Percentiles rank a stretch among this genome's conserved stretches.
phyloP scores from a whole-genome alignment of 2,113 vertebrate genomes.

The Coregonus clupeaformis region DNA sequence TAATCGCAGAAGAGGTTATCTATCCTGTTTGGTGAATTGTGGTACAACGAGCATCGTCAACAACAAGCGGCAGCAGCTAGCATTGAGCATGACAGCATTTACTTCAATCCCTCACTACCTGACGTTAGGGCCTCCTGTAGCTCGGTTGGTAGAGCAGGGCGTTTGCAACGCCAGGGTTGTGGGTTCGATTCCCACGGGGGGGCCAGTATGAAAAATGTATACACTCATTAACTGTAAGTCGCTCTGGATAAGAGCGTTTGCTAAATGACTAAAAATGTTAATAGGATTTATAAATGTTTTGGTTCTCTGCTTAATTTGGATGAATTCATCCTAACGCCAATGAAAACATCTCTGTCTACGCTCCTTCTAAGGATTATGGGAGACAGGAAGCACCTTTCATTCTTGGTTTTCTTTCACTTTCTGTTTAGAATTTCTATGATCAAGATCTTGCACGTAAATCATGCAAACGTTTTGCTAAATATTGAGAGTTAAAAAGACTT shows the following conservation, averaged over 20 bases:
- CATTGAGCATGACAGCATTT: slow-evolving; percentile 63
- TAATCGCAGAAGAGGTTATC: background rate
- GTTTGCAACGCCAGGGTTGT: too few relatives aligned
- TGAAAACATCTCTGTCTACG: slow-evolving; percentile 60
- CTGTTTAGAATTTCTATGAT: slow-evolving; percentile 39
- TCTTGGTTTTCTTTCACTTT: slow-evolving; percentile 29
- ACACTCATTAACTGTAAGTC: too few relatives aligned
- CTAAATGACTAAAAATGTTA: too few relatives aligned
- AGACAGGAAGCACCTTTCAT: slow-evolving; percentile 36
- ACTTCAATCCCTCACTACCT: slow-evolving; percentile 65
- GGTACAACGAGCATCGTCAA: slow-evolving; percentile 49
- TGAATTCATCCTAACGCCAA: slow-evolving; percentile 67
- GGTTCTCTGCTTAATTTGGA: slow-evolving; percentile 70
- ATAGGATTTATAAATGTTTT: slow-evolving; percentile 72
- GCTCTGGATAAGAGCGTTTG: too few relatives aligned
- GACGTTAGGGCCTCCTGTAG: too few relatives aligned
- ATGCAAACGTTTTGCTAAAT: slow-evolving; percentile 51
- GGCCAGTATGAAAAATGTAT: too few relatives aligned
- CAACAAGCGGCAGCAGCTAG: slow-evolving; percentile 55
- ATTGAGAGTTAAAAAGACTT: background rate
- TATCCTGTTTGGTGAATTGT: slow-evolving; percentile 64
- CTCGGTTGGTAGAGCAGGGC: too few relatives aligned
- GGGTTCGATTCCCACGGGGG: too few relatives aligned
- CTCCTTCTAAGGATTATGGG: slow-evolving; percentile 32
- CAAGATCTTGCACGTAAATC: slow-evolving; percentile 40